Conservation (phyloP, 2,113 vertebrate species). For the Hippoglossus stenolepis region DNA sequence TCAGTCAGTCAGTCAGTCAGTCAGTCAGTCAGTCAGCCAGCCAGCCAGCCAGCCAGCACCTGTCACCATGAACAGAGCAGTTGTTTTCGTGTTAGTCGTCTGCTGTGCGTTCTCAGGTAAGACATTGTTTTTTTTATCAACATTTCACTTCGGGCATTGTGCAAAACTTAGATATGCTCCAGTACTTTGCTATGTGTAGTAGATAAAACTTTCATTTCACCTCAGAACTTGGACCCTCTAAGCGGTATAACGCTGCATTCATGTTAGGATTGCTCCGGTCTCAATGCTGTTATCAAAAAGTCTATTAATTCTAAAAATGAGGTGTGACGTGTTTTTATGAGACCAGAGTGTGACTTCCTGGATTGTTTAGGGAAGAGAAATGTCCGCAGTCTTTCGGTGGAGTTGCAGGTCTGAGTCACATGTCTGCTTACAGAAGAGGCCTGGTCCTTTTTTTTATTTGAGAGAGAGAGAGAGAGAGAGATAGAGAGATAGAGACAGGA, state of each 20-base stretch:
- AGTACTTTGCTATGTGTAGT: neutral
- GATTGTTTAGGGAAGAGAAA: constrained; percentile 40
- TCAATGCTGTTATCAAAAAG: neutral
- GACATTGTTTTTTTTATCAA: neutral
- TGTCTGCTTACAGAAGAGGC: constrained; percentile 24
- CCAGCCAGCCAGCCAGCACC: neutral
- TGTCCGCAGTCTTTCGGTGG: constrained; percentile 44
- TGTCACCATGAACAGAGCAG: constrained; percentile 32
- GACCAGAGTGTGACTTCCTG: constrained; percentile 54
- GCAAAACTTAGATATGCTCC: neutral
- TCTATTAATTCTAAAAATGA: no score
- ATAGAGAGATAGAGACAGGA: no score
- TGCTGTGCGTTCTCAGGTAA: constrained; percentile 37
- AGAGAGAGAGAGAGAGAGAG: no score
- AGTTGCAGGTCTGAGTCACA: constrained; percentile 53
- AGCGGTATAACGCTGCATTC: neutral
- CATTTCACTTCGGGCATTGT: neutral
- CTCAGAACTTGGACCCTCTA: neutral
- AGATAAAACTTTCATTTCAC: neutral
- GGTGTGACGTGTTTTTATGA: neutral
- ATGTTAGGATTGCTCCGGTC: neutral
- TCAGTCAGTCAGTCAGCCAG: neutral
- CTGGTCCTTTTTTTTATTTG: neutral
- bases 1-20: neutral
- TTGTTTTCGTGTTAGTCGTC: neutral